A percentile compares a stretch with the other conserved stretches of the same genome.
Evolutionary conservation across 2,888 invertebrate species (phyloP).

Genomic region (Eristalis arbustorum): DNA sequence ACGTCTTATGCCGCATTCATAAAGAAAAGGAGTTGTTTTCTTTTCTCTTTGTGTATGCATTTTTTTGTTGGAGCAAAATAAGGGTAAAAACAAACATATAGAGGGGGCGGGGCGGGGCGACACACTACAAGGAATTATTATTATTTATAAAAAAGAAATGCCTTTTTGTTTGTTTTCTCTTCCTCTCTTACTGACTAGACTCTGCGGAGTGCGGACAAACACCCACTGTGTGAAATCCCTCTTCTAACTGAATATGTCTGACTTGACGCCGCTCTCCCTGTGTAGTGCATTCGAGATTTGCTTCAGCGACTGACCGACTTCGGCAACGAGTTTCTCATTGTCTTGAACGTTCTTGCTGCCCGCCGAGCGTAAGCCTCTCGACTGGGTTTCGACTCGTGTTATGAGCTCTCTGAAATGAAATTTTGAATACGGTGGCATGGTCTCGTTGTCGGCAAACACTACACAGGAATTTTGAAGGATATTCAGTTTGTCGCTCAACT

Average conservation of each 20-base stretch:
- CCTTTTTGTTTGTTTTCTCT: slow-evolving; percentile 21
- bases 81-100: slow-evolving; percentile 9
- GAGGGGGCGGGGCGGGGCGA: too few relatives aligned
- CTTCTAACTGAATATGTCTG: neutral
- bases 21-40: slow-evolving; percentile 13
- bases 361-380: slow-evolving; percentile 85
- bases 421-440: slow-evolving; percentile 91
- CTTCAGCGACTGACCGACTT: slow-evolving; percentile 82
- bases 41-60: neutral
- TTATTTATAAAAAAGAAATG: slow-evolving; percentile 40
- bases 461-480: slow-evolving; percentile 91
- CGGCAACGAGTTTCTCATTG: slow-evolving; percentile 85
- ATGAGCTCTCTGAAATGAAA: slow-evolving; percentile 91
- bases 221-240: slow-evolving; percentile 27
- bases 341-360: slow-evolving; percentile 86
- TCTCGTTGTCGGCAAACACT: slow-evolving; percentile 89
- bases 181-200: slow-evolving; percentile 70
- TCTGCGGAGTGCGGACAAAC: slow-evolving; percentile 16
- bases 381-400: slow-evolving; percentile 86
- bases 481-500: slow-evolving; percentile 90
- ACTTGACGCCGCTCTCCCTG: slow-evolving; percentile 74
- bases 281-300: slow-evolving; percentile 80
- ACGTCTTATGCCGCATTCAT: slow-evolving; percentile 34
- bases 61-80: slow-evolving; percentile 11
- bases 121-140: slow-evolving; percentile 25